Conservation (phyloP, 2,888 invertebrate species). For the Tanytarsus gracilentus region DNA sequence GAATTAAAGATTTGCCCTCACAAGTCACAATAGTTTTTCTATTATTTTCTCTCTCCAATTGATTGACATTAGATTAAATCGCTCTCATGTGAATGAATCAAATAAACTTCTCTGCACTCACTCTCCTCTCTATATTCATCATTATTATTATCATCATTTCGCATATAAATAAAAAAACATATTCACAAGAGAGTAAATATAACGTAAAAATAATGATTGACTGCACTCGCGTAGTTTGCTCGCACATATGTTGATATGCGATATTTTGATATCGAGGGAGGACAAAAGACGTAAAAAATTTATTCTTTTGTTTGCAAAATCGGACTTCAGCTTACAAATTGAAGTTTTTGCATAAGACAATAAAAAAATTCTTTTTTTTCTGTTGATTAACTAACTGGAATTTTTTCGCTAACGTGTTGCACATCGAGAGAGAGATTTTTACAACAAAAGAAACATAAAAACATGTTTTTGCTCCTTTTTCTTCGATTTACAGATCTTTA, state of each 20-base stretch:
- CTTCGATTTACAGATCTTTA: constrained; percentile 17
- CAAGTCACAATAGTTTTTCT: background rate
- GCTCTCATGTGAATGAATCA: background rate
- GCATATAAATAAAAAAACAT: too few relatives aligned
- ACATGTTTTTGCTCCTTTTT: constrained; percentile 15
- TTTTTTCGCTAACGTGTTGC: background rate
- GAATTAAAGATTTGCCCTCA: constrained; percentile 1
- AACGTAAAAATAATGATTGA: too few relatives aligned
- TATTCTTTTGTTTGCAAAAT: constrained; percentile 23
- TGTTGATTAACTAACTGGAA: background rate
- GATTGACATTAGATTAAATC: constrained; percentile 3
- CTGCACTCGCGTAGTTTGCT: too few relatives aligned
- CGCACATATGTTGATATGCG: too few relatives aligned
- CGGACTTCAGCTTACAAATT: constrained; percentile 6
- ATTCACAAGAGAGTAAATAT: too few relatives aligned
- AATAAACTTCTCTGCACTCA: background rate
- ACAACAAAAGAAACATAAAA: constrained; percentile 11
- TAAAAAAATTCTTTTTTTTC: background rate
- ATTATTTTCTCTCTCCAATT: background rate
- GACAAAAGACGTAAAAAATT: background rate
- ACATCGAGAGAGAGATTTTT: background rate
- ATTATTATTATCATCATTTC: background rate
- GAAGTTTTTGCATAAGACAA: too few relatives aligned
- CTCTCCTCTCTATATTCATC: background rate
- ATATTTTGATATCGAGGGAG: too few relatives aligned